These are phyloP conservation scores for Chirona hameri DNA, from an alignment of 2,888 invertebrate genomes.

Conservation along the genomic window DNA sequence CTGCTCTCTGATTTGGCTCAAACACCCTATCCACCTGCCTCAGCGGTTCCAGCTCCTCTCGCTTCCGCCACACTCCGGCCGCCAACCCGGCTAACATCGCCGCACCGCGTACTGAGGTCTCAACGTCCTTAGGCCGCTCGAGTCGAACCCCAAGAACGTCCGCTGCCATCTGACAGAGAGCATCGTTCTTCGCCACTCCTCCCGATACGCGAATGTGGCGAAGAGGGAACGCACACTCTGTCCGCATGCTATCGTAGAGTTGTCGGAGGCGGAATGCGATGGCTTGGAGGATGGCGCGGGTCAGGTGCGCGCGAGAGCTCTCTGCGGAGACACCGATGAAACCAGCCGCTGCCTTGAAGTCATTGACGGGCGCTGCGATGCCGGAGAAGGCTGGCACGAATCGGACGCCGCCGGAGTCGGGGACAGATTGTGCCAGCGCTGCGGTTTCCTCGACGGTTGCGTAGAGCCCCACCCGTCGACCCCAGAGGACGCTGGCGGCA, in stretches of 20 bases:
- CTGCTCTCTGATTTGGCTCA: slow-evolving; percentile 24
- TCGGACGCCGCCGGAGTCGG: slow-evolving; percentile 70
- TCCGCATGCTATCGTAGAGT: slow-evolving; percentile 66
- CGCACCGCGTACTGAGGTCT: slow-evolving; percentile 81
- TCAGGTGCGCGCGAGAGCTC: slow-evolving; percentile 70
- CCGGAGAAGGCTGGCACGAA: slow-evolving; percentile 90
- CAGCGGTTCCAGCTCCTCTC: slow-evolving; percentile 60
- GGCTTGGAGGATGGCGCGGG: slow-evolving; percentile 79
- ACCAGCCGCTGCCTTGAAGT: slow-evolving; percentile 75
- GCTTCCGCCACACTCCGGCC: slow-evolving; percentile 67
- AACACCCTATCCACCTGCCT: slow-evolving; percentile 54
- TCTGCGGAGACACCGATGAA: slow-evolving; percentile 71
- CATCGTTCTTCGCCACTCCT: slow-evolving; percentile 89
- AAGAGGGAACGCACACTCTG: slow-evolving; percentile 59
- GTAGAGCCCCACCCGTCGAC: slow-evolving; percentile 56
- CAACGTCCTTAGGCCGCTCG: slow-evolving; percentile 66
- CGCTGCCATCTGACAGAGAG: slow-evolving; percentile 80
- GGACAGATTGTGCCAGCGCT: slow-evolving; percentile 62
- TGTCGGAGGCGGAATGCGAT: slow-evolving; percentile 77
- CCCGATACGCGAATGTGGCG: slow-evolving; percentile 64
- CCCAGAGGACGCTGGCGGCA: slow-evolving; percentile 84
- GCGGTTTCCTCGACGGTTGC: slow-evolving; percentile 62
- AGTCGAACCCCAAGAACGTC: slow-evolving; percentile 72
- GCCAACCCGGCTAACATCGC: slow-evolving; percentile 79
- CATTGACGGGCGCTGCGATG: slow-evolving; percentile 83